A percentile compares a stretch with the other conserved stretches of the same genome.
phyloP scores from a whole-genome alignment of 2,113 vertebrate species.

The Phrynocephalus versicolor region DNA sequence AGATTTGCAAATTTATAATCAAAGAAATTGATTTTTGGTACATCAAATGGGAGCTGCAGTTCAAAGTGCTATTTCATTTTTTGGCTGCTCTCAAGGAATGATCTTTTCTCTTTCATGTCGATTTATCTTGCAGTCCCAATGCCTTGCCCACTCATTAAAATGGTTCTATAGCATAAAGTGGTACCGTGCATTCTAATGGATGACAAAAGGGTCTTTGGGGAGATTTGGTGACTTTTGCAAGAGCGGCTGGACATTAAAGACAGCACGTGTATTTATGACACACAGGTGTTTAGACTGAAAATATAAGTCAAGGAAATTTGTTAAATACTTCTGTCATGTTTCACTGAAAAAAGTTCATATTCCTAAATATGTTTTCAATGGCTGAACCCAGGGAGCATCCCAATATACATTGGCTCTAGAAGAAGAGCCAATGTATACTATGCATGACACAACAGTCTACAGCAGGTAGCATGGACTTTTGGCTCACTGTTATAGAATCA shows the following conservation, averaged over 20 bases:
- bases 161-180: not conserved
- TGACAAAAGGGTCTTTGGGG: not conserved
- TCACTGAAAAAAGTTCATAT: not conserved
- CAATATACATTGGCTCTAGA: not conserved
- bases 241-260: not conserved
- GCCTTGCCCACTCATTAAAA: not conserved
- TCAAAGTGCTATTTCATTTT: not conserved
- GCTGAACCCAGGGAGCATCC: not conserved
- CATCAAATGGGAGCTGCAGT: constrained; percentile 25
- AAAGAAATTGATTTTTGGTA: constrained; percentile 12
- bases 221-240: not conserved
- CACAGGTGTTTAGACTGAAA: not conserved
- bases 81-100: constrained; percentile 21
- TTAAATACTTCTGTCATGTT: not conserved
- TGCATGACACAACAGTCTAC: not conserved
- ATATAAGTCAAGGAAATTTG: not conserved
- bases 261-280: not conserved
- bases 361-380: not conserved
- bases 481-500: not conserved
- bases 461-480: not conserved
- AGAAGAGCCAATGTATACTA: not conserved
- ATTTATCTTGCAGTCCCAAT: not conserved
- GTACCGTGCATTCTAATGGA: not conserved
- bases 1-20: not conserved
- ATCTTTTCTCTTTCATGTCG: not conserved